Percentiles rank a stretch among this genome's conserved stretches.
Conservation (phyloP, 1,140 invertebrate genomes). For the Ooceraea biroi region DNA sequence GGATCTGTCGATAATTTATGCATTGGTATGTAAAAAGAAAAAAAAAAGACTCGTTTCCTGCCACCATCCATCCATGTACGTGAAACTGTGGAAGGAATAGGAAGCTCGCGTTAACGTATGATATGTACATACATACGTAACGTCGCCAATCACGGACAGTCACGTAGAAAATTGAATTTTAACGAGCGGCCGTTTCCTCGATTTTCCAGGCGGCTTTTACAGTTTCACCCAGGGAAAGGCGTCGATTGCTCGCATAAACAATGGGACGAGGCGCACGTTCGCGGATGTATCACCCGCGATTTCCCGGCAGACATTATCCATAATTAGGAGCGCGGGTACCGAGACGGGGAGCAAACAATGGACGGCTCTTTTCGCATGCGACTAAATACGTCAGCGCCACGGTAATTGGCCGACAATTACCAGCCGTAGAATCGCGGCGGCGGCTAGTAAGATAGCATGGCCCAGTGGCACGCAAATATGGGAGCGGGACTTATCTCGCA, state of each 20-base stretch:
- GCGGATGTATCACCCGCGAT: conserved; percentile 63
- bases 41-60: too few species aligned
- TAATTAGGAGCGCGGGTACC: conserved; percentile 77
- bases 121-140: conserved; percentile 2
- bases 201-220: conserved; percentile 44
- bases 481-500: conserved; percentile 69
- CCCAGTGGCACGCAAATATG: conserved; percentile 51
- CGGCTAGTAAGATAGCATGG: conserved; percentile 47
- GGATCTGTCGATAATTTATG: too few species aligned
- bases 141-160: conserved; percentile 5
- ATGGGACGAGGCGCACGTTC: conserved; percentile 41
- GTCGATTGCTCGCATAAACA: conserved; percentile 40
- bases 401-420: conserved; percentile 81
- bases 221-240: conserved; percentile 11
- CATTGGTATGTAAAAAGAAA: too few species aligned
- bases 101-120: neutral
- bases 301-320: conserved; percentile 72
- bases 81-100: neutral
- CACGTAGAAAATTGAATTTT: conserved; percentile 59
- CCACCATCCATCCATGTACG: too few species aligned
- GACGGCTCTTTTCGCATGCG: conserved; percentile 78
- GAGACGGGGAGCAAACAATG: conserved; percentile 76
- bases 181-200: conserved; percentile 38
- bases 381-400: conserved; percentile 78
- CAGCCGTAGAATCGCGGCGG: conserved; percentile 62